phyloP scores from a whole-genome alignment of 2,888 invertebrate species.

The Ochropleura leucogaster region DNA sequence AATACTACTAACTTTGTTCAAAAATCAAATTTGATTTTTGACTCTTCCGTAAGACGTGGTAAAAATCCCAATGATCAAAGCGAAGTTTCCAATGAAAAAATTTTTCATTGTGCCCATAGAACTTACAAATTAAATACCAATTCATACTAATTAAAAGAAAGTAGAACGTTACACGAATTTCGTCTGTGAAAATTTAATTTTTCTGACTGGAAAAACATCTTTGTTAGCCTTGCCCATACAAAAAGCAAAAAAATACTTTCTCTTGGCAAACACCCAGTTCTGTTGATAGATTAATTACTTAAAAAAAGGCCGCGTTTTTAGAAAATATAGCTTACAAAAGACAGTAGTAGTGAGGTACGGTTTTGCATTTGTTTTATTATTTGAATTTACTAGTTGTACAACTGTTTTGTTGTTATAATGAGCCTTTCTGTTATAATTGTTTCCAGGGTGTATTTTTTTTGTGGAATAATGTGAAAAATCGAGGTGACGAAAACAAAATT shows the following conservation, averaged over 20 bases:
- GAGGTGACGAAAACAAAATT: too few relatives aligned
- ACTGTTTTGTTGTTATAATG: neutral
- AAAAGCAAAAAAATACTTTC: constrained; percentile 30
- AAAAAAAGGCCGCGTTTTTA: constrained; percentile 19
- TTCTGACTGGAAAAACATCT: constrained; percentile 79
- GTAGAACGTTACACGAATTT: neutral
- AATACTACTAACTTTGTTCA: too few relatives aligned
- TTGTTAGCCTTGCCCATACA: constrained; percentile 4
- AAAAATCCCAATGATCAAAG: neutral
- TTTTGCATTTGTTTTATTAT: neutral
- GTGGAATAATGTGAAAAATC: neutral
- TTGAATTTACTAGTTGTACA: neutral
- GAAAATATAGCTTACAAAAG: neutral
- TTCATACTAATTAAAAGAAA: constrained; percentile 7
- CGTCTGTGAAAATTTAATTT: neutral
- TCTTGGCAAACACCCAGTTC: constrained; percentile 25
- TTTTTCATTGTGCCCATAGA: neutral
- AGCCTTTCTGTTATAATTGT: neutral
- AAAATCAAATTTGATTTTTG: too few relatives aligned
- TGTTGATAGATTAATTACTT: constrained; percentile 53
- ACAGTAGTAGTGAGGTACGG: neutral
- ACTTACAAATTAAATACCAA: neutral
- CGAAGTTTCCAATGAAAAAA: neutral
- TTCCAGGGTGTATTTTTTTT: neutral
- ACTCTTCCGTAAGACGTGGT: too few relatives aligned